These are phyloP conservation scores for Pristionchus pacificus DNA, from an alignment of 1,140 invertebrate genomes.

Conservation along the genomic window DNA sequence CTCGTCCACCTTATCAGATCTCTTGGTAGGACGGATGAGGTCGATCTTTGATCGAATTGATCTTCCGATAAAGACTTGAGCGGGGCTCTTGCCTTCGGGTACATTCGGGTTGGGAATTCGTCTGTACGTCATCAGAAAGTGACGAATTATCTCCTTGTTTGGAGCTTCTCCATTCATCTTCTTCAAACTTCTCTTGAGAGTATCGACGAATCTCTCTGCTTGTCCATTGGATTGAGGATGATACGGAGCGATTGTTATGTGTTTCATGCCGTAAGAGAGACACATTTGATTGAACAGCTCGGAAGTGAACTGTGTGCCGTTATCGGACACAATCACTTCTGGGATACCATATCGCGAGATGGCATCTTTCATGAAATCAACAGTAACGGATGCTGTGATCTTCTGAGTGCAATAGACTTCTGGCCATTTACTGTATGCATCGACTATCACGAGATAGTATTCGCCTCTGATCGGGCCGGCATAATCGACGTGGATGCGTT, in stretches of 20 bases:
- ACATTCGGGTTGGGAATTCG: neutral
- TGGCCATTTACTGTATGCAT: constrained; percentile 60
- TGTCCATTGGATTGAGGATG: constrained; percentile 52
- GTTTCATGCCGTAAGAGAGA: constrained; percentile 33
- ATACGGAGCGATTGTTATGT: constrained; percentile 43
- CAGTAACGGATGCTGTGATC: constrained; percentile 16
- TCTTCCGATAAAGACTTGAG: neutral
- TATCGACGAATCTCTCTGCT: constrained; percentile 55
- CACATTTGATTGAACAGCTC: constrained; percentile 51
- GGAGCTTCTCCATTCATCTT: constrained; percentile 7
- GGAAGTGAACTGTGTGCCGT: constrained; percentile 55
- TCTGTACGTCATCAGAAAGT: neutral
- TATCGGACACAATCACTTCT: constrained; percentile 52
- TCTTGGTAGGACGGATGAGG: neutral
- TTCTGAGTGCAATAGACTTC: constrained; percentile 58
- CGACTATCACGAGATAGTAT: constrained; percentile 59
- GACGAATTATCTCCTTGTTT: neutral
- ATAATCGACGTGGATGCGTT: constrained; percentile 58
- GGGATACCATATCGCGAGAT: constrained; percentile 43
- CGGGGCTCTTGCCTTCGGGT: neutral
- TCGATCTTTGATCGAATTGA: neutral
- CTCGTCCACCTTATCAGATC: neutral
- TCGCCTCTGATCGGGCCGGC: constrained; percentile 56
- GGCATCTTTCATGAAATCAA: constrained; percentile 17
- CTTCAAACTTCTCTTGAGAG: constrained; percentile 34